Evolutionary conservation across 2,888 invertebrate species (phyloP).

Genomic region (Dexiosoma caninum): DNA sequence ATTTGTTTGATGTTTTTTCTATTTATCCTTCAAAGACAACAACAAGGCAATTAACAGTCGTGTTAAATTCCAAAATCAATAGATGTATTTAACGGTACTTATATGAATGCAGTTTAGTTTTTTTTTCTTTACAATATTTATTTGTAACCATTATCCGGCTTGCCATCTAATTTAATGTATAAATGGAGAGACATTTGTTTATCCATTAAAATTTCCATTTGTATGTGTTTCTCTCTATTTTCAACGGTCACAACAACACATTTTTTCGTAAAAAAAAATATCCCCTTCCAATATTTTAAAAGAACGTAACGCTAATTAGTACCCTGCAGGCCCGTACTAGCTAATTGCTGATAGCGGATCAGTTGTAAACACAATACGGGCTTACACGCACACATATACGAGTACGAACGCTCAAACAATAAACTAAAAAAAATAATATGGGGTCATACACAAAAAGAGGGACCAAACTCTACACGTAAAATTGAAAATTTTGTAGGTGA

Average conservation of each 20-base stretch:
- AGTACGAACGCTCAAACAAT: too few relatives aligned
- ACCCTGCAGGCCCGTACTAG: slow-evolving; percentile 60
- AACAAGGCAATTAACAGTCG: slow-evolving; percentile 41
- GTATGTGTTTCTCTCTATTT: not conserved
- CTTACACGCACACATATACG: not conserved
- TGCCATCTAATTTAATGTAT: slow-evolving; percentile 12
- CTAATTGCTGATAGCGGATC: slow-evolving; percentile 66
- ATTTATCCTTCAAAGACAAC: slow-evolving; percentile 46
- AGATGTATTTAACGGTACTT: not conserved
- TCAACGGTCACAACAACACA: not conserved
- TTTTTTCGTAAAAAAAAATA: not conserved
- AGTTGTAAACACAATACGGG: slow-evolving; percentile 44
- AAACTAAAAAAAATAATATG: too few relatives aligned
- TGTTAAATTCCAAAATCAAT: not conserved
- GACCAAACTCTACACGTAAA: not conserved
- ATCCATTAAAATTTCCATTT: slow-evolving; percentile 6
- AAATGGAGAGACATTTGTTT: not conserved
- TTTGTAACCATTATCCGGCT: slow-evolving; percentile 45
- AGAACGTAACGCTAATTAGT: slow-evolving; percentile 61
- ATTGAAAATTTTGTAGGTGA: not conserved
- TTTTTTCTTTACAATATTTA: slow-evolving; percentile 15
- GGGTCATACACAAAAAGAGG: too few relatives aligned
- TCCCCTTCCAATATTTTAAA: slow-evolving; percentile 1
- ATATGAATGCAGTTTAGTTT: not conserved
- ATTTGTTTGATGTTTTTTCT: not conserved